Conservation (phyloP, 2,888 invertebrate genomes). For the Selenia dentaria region DNA sequence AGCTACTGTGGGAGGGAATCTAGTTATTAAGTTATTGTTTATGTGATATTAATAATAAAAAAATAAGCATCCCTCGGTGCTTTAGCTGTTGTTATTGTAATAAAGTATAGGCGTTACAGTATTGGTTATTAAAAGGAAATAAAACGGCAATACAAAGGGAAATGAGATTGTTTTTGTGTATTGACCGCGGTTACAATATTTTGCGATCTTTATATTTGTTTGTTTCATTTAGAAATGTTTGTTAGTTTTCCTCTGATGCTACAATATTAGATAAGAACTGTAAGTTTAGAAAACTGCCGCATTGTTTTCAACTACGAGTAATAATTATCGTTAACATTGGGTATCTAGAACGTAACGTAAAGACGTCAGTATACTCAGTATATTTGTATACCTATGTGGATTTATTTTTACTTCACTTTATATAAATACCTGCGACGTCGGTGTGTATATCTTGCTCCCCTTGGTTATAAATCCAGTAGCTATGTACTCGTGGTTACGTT, state of each 20-base stretch:
- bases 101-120: constrained; percentile 54
- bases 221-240: constrained; percentile 18
- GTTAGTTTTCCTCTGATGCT: too few relatives aligned
- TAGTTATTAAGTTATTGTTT: constrained; percentile 83
- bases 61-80: constrained; percentile 63
- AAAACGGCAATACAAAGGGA: constrained; percentile 61
- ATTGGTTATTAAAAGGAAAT: constrained; percentile 64
- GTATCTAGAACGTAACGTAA: too few relatives aligned
- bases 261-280: too few relatives aligned
- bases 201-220: constrained; percentile 56
- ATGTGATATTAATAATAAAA: constrained; percentile 81
- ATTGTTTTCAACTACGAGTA: too few relatives aligned
- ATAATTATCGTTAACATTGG: too few relatives aligned
- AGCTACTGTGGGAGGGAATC: constrained; percentile 75
- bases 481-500: constrained; percentile 10
- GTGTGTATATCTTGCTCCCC: constrained; percentile 9
- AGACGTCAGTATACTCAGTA: too few relatives aligned
- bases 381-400: too few relatives aligned
- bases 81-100: constrained; percentile 61
- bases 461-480: neutral
- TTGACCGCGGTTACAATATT: constrained; percentile 50
- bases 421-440: too few relatives aligned
- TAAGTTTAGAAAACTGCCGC: too few relatives aligned
- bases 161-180: constrained; percentile 68
- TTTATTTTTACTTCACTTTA: too few relatives aligned